A percentile compares a stretch with the other conserved stretches of the same genome.
Evolutionary conservation across 1,140 invertebrate species (phyloP).

Genomic region (Tetranychus urticae): DNA sequence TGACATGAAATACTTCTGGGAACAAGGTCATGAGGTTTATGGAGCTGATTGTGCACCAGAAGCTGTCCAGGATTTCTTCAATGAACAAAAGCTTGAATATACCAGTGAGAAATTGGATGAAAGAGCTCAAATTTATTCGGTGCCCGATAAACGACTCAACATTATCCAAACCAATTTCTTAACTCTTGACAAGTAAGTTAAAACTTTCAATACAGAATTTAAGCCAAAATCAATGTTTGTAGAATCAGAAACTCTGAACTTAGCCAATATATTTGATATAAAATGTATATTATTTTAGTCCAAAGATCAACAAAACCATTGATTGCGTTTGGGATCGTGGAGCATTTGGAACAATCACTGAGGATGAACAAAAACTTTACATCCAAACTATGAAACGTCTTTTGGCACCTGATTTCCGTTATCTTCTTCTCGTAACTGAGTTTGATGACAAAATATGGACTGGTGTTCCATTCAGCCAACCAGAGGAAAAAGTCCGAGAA

Average conservation of each 20-base stretch:
- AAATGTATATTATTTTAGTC: neutral
- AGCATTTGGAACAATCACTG: constrained; percentile 5
- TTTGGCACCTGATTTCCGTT: constrained; percentile 2
- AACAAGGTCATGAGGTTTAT: constrained; percentile 1
- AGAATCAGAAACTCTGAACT: too few relatives aligned
- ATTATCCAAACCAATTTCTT: constrained; percentile 3
- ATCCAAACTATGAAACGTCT: constrained; percentile 1
- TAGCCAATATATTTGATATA: too few relatives aligned
- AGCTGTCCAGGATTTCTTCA: constrained; percentile 4
- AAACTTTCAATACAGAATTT: too few relatives aligned
- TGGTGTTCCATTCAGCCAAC: constrained; percentile 3
- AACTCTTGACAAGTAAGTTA: constrained; percentile 1
- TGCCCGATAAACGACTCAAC: neutral
- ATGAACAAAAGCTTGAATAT: neutral
- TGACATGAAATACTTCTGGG: constrained; percentile 4
- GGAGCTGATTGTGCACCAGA: constrained; percentile 2
- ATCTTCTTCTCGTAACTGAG: constrained; percentile 2
- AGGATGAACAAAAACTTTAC: constrained; percentile 2
- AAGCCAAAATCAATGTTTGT: too few relatives aligned
- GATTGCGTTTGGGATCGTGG: constrained; percentile 6
- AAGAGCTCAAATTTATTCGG: neutral
- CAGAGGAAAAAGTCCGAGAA: constrained; percentile 2
- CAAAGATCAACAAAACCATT: neutral
- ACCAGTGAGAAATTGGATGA: neutral
- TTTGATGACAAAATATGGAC: neutral